Conservation (phyloP, 1,140 invertebrate genomes). For the Zaprionus tsacasi region DNA sequence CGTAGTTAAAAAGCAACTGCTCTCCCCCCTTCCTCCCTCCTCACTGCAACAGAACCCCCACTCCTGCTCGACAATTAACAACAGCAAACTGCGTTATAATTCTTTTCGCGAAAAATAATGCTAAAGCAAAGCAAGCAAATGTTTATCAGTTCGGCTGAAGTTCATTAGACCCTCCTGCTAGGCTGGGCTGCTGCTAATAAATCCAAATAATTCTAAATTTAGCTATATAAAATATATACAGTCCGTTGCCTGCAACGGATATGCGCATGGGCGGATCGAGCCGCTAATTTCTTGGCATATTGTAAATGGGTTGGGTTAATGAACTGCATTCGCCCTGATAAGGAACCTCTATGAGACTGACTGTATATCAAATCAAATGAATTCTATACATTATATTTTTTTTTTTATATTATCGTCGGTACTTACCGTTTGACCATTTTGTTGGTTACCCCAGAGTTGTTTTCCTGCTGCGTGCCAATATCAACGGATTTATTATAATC, state of each 20-base stretch:
- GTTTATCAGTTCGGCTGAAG: slow-evolving; percentile 60
- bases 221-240: slow-evolving; percentile 17
- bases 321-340: slow-evolving; percentile 42
- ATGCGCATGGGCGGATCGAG: slow-evolving; percentile 17
- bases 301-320: slow-evolving; percentile 65
- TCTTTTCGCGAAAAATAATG: slow-evolving; percentile 29
- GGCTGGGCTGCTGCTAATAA: slow-evolving; percentile 15
- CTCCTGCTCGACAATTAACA: slow-evolving; percentile 39
- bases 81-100: slow-evolving; percentile 75
- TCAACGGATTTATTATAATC: slow-evolving; percentile 84
- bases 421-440: slow-evolving; percentile 84
- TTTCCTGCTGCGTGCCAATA: slow-evolving; percentile 84
- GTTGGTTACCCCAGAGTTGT: slow-evolving; percentile 84
- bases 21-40: neutral
- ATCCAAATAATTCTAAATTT: slow-evolving; percentile 38
- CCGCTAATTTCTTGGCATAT: slow-evolving; percentile 54
- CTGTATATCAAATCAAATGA: slow-evolving; percentile 4
- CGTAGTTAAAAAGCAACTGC: slow-evolving; percentile 54
- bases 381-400: neutral
- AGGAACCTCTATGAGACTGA: slow-evolving; percentile 6
- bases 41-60: no score
- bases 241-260: slow-evolving; percentile 35
- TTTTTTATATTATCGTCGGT: neutral
- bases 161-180: slow-evolving; percentile 57
- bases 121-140: slow-evolving; percentile 25